Percentiles rank a stretch among this genome's conserved stretches.
These are phyloP conservation scores for Catonia carolina DNA, from an alignment of 2,888 invertebrate species.

Conservation along the genomic window DNA sequence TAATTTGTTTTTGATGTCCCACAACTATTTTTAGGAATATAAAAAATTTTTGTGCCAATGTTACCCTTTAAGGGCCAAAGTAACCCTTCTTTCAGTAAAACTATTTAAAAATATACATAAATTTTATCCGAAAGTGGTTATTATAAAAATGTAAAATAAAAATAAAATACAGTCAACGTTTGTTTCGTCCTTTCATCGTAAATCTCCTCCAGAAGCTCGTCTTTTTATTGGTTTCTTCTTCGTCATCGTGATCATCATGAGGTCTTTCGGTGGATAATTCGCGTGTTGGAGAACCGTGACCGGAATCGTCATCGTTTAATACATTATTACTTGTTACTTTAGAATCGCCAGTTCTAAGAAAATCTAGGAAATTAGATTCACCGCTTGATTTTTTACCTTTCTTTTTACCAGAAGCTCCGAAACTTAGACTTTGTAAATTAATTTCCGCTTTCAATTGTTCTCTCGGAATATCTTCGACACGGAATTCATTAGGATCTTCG, in stretches of 20 bases:
- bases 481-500: constrained; percentile 64
- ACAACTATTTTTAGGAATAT: too few relatives aligned
- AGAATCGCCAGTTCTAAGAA: constrained; percentile 51
- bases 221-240: constrained; percentile 45
- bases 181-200: constrained; percentile 31
- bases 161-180: constrained; percentile 14
- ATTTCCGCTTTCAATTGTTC: constrained; percentile 62
- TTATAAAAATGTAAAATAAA: too few relatives aligned
- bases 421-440: constrained; percentile 60
- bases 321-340: constrained; percentile 25
- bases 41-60: too few relatives aligned
- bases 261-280: constrained; percentile 21
- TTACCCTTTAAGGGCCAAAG: too few relatives aligned
- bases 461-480: constrained; percentile 56
- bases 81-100: too few relatives aligned
- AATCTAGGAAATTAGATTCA: constrained; percentile 60
- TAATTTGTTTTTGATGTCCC: too few relatives aligned
- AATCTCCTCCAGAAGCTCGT: constrained; percentile 46
- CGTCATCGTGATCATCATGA: constrained; percentile 37
- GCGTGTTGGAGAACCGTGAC: constrained; percentile 30
- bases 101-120: too few relatives aligned
- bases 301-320: constrained; percentile 32
- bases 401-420: constrained; percentile 47
- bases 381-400: constrained; percentile 45
- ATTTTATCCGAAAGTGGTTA: too few relatives aligned